Evolutionary conservation across 2,113 vertebrate genomes (phyloP), one percentile per base, ranked within the genome.

Genomic region (Misgurnus anguillicaudatus): DNA sequence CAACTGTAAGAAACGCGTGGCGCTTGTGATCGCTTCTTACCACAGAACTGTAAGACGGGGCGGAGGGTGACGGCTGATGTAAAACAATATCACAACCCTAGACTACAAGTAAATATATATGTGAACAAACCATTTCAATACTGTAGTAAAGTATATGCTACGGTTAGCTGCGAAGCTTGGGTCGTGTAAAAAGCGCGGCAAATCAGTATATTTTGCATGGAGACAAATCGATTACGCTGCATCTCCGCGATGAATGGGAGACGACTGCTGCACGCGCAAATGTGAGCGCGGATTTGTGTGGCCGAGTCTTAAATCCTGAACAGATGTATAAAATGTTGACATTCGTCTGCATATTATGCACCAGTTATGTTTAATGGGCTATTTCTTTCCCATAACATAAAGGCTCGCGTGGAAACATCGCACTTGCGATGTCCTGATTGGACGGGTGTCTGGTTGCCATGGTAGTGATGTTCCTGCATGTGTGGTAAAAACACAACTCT

Each of bases 371-470:
- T n/a, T 42, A 42, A 61, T 57, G 24, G 24, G 19, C 10, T 16
- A 14, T 53, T 64, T 76, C 31, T 76, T 64, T 38, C 24, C 10
- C 45, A 76, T 38, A 51, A 76, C 61, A 61, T 47, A 64, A 51
- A 63, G 60, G 41, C 31, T 62, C 61, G 45, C 45, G 58, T 76
- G 60, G 61, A 76, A 53, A 64, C 60, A 75, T 47, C 57, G 0
- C 39, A 47, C 16, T 75, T 36, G 60, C 61, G 16, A 51, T 38
- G 24, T 64, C 73, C 73, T 64, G 73, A 76, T 64, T 41, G 16
- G 60, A 79, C 67, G 36, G 51, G 31, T 51, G 66, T 64, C 24
- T 9, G 68, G 78, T 79, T 71, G 78, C 69, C 60, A 64, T 64
- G 58, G 57, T 45, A 66, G 48, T 66, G 48, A 42, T 21, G 66